A percentile compares a stretch with the other conserved stretches of the same genome.
Conservation (phyloP, 2,888 invertebrate genomes). For the Lasioglossum malachurum region DNA sequence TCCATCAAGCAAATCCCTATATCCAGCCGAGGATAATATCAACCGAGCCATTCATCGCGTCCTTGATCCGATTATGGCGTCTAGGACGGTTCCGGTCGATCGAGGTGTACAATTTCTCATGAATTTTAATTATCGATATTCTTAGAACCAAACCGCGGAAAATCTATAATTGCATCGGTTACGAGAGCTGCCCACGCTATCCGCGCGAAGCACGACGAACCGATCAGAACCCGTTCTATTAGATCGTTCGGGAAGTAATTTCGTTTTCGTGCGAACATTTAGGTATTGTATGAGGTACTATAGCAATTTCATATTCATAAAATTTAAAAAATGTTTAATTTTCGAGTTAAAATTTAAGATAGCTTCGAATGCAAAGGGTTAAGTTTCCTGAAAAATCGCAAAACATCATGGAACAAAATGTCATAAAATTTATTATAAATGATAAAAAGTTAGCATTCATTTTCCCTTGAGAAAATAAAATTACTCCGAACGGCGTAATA, state of each 20-base stretch:
- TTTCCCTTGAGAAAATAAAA: too few species aligned
- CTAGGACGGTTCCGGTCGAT: not conserved
- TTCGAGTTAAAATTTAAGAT: too few species aligned
- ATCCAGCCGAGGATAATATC: not conserved
- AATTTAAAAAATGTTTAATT: too few species aligned
- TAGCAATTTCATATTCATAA: too few species aligned
- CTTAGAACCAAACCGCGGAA: not conserved
- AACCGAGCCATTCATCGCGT: not conserved
- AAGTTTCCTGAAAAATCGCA: too few species aligned
- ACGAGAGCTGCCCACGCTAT: not conserved
- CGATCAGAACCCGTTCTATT: not conserved
- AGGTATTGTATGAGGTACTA: too few species aligned
- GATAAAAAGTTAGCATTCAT: too few species aligned
- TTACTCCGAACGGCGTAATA: not conserved
- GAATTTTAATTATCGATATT: conserved; percentile 16
- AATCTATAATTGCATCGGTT: not conserved
- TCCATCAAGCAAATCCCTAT: conserved; percentile 6
- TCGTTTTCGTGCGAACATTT: too few species aligned
- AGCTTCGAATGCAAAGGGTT: too few species aligned
- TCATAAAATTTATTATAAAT: too few species aligned
- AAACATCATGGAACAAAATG: too few species aligned
- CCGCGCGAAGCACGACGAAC: not conserved
- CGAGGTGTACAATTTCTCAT: conserved; percentile 8
- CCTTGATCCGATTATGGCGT: conserved; percentile 9
- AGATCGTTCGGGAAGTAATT: too few species aligned